Conservation (phyloP, 2,113 vertebrate genomes). For the Peromyscus leucopus region DNA sequence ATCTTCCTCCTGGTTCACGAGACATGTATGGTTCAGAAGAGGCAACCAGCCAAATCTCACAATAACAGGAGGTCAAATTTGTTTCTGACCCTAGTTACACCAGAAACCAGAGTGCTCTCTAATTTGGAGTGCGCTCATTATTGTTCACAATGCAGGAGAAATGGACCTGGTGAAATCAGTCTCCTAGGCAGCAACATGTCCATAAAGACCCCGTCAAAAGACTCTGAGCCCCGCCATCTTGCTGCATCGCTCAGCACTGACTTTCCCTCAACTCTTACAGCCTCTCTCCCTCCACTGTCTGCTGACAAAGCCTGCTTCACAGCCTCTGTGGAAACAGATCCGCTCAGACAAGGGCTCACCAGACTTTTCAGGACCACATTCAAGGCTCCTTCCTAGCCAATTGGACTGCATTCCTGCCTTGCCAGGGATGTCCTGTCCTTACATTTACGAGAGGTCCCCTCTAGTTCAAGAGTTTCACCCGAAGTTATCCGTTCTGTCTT, state of each 20-base stretch:
- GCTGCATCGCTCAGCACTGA: neutral
- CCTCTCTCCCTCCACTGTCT: neutral
- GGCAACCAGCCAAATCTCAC: neutral
- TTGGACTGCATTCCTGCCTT: neutral
- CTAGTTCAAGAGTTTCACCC: neutral
- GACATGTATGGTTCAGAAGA: neutral
- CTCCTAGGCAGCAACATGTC: neutral
- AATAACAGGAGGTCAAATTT: slow-evolving; percentile 7
- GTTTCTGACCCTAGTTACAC: neutral
- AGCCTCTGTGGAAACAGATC: neutral
- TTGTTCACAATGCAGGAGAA: slow-evolving; percentile 1
- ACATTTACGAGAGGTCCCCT: neutral
- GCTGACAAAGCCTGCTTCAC: neutral
- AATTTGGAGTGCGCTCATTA: neutral
- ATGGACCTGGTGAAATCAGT: neutral
- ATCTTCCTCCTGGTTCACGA: neutral
- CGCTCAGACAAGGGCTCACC: neutral
- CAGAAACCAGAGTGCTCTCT: neutral
- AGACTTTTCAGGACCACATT: neutral
- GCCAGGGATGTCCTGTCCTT: neutral
- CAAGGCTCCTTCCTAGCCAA: neutral
- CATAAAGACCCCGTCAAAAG: neutral
- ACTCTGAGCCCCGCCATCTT: neutral
- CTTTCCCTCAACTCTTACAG: neutral
- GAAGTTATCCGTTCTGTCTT: neutral